A percentile compares a stretch with the other conserved stretches of the same genome.
These are phyloP conservation scores for Semaprochilodus insignis DNA, from an alignment of 2,797 vertebrate genomes.

Conservation along the genomic window DNA sequence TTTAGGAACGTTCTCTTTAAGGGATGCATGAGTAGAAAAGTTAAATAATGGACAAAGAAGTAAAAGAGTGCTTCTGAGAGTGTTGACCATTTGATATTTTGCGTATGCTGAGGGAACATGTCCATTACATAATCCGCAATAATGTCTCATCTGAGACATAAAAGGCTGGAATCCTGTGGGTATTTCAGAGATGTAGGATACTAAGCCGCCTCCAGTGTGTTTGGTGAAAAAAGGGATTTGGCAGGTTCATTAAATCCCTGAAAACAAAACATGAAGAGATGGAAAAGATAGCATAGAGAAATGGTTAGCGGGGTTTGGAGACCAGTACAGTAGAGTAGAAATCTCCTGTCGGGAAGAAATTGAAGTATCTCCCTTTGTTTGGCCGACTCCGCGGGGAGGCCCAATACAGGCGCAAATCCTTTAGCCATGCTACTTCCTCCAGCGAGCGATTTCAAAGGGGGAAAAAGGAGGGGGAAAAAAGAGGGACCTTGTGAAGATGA, in stretches of 20 bases:
- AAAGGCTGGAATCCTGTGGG: constrained; percentile 22
- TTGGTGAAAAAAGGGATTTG: constrained; percentile 7
- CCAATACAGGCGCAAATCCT: constrained; percentile 75
- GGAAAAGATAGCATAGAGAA: constrained; percentile 55
- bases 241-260: constrained; percentile 45
- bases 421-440: constrained; percentile 62
- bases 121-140: neutral
- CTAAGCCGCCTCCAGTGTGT: constrained; percentile 2
- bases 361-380: constrained; percentile 82
- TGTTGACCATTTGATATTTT: constrained; percentile 29
- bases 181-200: constrained; percentile 24
- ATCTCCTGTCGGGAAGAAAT: constrained; percentile 77
- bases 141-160: constrained; percentile 30
- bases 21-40: neutral
- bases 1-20: neutral
- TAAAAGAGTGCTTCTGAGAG: neutral
- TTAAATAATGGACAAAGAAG: neutral
- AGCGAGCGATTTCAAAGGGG: constrained; percentile 55
- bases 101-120: neutral
- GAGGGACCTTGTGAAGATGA: constrained; percentile 74
- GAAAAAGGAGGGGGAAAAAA: constrained; percentile 62
- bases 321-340: constrained; percentile 64
- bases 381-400: constrained; percentile 78
- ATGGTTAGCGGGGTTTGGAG: constrained; percentile 59
- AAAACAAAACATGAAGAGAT: constrained; percentile 40